Evolutionary conservation across 30 jellyfish, hydroid and myxozoan genomes (phyloP), one percentile per base, ranked within the genome.

Genomic region (Clytia hemisphaerica): DNA sequence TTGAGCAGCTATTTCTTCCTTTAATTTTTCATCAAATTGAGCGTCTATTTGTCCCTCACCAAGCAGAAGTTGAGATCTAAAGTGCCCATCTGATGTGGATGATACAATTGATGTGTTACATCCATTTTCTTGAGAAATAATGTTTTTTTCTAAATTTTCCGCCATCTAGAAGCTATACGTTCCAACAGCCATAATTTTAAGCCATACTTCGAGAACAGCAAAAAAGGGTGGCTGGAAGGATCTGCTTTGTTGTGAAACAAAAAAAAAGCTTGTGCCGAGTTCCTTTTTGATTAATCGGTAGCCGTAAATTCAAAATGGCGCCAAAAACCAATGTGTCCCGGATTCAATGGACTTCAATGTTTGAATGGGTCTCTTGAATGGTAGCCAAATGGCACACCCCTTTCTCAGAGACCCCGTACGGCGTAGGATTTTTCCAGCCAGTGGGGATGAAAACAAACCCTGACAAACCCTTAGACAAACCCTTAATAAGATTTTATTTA

Each of bases 131-230:
- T 35, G 42, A 35, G 32, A 27, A 24, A 67, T 65, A 19, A 35
- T 65, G 78, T 65, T 65, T 45, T 22, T 33, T 10, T 65, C 78
- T 67, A 28, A 65, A 6, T 45, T 65, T 65, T 65, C 67, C 78
- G 78, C 78, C 78, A 65, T 65, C 78, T 65, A 65, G 40, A 32
- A 44, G 78, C 78, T 36, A 65, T 65, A 65, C 63, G 70, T 65
- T 19, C 61, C 1, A 35, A 67, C n/a, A 42, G 68, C 29, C 78
- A 35, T 32, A 19, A 34, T 62, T 48, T 22, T 65, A 35, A 35
- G 68, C 78, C 78, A 65, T 65, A 65, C 27, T 34, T 65, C 40
- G 32, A 65, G 78, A 35, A n/a, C 19, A 65, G 16, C 44, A 28
- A 48, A 65, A 31, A 21, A 21, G 27, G 78, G 78, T 65, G 63